phyloP scores from a whole-genome alignment of 1,140 invertebrate species.

The Orchestia grillus region DNA sequence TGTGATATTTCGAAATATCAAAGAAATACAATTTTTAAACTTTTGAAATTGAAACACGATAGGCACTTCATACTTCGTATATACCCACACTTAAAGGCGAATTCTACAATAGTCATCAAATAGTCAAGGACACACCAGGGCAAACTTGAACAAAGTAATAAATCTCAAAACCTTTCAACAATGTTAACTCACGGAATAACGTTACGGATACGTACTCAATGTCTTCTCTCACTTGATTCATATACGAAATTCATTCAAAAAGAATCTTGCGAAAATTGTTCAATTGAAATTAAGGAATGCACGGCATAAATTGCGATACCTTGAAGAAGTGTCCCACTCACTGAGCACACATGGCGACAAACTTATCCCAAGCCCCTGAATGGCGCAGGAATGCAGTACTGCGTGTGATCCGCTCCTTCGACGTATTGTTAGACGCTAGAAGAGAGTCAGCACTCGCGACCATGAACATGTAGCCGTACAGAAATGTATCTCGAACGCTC shows the following conservation, averaged over 20 bases:
- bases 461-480: constrained; percentile 20
- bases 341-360: not conserved
- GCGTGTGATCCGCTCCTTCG: not conserved
- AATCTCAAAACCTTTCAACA: not conserved
- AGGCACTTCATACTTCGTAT: not conserved
- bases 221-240: too few species aligned
- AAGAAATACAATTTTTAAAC: not conserved
- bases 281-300: not conserved
- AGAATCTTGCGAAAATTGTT: too few species aligned
- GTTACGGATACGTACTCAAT: not conserved
- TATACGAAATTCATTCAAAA: too few species aligned
- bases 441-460: not conserved
- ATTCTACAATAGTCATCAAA: not conserved
- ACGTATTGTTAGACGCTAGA: not conserved
- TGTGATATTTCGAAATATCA: not conserved
- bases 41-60: not conserved
- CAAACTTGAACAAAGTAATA: not conserved
- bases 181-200: not conserved
- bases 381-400: not conserved
- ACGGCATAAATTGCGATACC: not conserved
- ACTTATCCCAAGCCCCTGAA: not conserved
- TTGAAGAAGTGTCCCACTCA: not conserved
- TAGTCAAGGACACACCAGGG: not conserved
- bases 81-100: not conserved
- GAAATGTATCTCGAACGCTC: not conserved